Conservation (phyloP, 2,797 vertebrate genomes). For the Selene dorsalis region DNA sequence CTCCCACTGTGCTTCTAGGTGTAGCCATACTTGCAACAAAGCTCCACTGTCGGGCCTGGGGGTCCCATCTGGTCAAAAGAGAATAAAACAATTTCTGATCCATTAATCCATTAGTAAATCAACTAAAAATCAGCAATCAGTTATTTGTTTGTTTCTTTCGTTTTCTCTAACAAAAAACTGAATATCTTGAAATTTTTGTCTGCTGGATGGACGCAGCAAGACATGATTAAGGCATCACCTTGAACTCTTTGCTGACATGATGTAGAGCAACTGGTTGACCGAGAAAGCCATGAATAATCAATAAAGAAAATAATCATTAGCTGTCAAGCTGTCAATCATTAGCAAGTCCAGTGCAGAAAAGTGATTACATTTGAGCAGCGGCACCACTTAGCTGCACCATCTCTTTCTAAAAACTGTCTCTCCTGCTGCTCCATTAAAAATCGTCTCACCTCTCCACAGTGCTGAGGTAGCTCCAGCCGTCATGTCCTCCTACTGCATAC, state of each 20-base stretch:
- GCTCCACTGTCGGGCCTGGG: conserved; percentile 98
- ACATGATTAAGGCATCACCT: background rate
- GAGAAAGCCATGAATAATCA: background rate
- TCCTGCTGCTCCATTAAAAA: background rate
- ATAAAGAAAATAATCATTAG: background rate
- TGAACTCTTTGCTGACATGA: background rate
- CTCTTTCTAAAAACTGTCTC: background rate
- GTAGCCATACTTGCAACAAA: conserved; percentile 99
- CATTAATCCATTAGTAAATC: background rate
- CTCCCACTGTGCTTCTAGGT: conserved; percentile 96
- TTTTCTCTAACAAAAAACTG: background rate
- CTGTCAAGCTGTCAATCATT: background rate
- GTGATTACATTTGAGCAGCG: background rate
- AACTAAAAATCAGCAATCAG: background rate
- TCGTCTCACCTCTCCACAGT: conserved; percentile 91
- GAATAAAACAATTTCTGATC: background rate
- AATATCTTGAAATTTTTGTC: background rate
- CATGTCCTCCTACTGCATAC: conserved; percentile 98
- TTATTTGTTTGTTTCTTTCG: background rate
- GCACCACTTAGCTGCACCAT: background rate
- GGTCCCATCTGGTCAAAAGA: conserved; percentile 85
- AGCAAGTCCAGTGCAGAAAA: background rate
- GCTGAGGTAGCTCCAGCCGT: conserved; percentile 98
- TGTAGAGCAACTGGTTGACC: background rate
- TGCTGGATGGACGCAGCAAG: background rate